These are phyloP conservation scores for Tineola bisselliella DNA, from an alignment of 2,888 invertebrate genomes.

Conservation along the genomic window DNA sequence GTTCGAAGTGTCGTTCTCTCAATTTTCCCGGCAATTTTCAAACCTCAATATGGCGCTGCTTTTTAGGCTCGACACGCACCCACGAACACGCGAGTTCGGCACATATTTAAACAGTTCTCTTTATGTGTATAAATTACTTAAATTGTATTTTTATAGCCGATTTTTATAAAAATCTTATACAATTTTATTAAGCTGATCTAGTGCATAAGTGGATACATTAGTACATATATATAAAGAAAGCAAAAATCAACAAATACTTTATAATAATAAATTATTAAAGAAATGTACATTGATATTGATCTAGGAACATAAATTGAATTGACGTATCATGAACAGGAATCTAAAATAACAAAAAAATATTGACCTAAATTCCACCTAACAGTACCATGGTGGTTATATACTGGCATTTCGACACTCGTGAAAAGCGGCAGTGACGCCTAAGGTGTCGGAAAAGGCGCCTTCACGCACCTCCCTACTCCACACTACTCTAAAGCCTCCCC, in stretches of 20 bases:
- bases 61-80: conserved; percentile 40
- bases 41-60: conserved; percentile 52
- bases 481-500: not conserved
- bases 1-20: conserved; percentile 56
- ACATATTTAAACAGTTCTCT: not conserved
- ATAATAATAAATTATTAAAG: no score
- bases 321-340: not conserved
- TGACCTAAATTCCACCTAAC: conserved; percentile 19
- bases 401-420: conserved; percentile 22
- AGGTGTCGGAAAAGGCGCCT: conserved; percentile 15
- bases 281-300: no score
- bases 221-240: no score
- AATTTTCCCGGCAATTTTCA: conserved; percentile 59
- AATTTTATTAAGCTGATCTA: no score
- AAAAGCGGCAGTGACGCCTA: conserved; percentile 18
- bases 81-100: conserved; percentile 34
- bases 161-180: no score
- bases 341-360: not conserved
- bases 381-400: conserved; percentile 21
- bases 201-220: no score
- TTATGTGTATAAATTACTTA: not conserved
- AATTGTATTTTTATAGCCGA: no score
- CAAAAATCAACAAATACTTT: no score
- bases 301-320: no score
- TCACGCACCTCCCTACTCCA: conserved; percentile 19